These are phyloP conservation scores for Xiphophorus maculatus DNA, from an alignment of 2,113 vertebrate species.

Conservation along the genomic window DNA sequence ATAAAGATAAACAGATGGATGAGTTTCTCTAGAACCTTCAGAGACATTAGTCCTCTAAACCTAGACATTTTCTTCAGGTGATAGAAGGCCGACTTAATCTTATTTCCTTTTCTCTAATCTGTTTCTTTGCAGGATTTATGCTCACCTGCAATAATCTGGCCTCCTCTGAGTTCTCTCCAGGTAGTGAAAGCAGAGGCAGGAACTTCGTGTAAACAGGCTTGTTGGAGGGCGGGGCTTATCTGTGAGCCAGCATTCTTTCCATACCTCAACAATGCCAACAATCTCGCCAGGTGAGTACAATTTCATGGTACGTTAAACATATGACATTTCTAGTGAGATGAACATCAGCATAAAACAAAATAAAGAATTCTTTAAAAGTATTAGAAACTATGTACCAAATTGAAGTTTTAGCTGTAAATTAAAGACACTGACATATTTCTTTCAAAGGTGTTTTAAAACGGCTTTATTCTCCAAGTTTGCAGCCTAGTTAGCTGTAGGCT, in stretches of 20 bases:
- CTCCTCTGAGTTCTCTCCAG: constrained; percentile 86
- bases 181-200: constrained; percentile 83
- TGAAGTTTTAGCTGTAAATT: too few species aligned
- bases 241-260: constrained; percentile 78
- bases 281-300: constrained; percentile 5
- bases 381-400: background rate
- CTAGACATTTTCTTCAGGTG: too few species aligned
- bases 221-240: constrained; percentile 87
- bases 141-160: constrained; percentile 37
- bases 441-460: background rate
- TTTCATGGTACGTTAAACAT: background rate
- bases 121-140: constrained; percentile 32
- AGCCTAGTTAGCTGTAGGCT: background rate
- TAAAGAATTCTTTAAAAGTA: background rate
- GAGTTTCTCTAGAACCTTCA: too few species aligned
- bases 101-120: background rate
- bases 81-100: too few species aligned
- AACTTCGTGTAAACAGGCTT: constrained; percentile 89
- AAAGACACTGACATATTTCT: too few species aligned
- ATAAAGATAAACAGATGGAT: too few species aligned
- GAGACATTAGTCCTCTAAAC: too few species aligned
- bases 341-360: too few species aligned
- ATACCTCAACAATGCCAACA: background rate
- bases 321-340: too few species aligned
- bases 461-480: background rate